Conservation (phyloP, 2,888 invertebrate species). For the Caradrina kadenii region DNA sequence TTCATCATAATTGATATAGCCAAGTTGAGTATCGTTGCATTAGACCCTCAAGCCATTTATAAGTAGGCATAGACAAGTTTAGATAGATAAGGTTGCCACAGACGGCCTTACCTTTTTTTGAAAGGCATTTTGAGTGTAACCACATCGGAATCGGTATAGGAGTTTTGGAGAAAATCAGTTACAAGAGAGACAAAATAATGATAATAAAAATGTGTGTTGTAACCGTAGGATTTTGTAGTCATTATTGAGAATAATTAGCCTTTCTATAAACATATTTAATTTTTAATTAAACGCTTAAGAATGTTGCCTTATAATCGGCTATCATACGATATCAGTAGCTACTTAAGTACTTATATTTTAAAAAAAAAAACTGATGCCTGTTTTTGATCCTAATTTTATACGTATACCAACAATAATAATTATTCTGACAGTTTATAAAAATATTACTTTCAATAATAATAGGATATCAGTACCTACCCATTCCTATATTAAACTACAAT, state of each 20-base stretch:
- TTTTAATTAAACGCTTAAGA: slow-evolving; percentile 32
- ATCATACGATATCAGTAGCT: slow-evolving; percentile 30
- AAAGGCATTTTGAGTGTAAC: slow-evolving; percentile 50
- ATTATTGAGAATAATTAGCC: slow-evolving; percentile 23
- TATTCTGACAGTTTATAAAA: slow-evolving; percentile 8
- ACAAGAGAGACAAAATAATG: slow-evolving; percentile 27
- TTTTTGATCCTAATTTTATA: slow-evolving; percentile 24
- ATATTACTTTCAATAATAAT: slow-evolving; percentile 4
- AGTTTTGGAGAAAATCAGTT: slow-evolving; percentile 30
- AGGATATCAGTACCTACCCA: slow-evolving; percentile 1
- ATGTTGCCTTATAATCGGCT: slow-evolving; percentile 51
- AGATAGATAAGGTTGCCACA: slow-evolving; percentile 63
- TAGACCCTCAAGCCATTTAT: slow-evolving; percentile 15
- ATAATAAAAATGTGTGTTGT: slow-evolving; percentile 45
- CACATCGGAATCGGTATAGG: slow-evolving; percentile 25
- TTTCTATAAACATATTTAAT: slow-evolving; percentile 11
- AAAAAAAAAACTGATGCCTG: slow-evolving; percentile 31
- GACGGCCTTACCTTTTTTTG: slow-evolving; percentile 61
- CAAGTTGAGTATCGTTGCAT: slow-evolving; percentile 33
- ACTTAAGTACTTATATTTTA: slow-evolving; percentile 8
- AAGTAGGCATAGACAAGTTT: slow-evolving; percentile 42
- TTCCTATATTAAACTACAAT: slow-evolving; percentile 15
- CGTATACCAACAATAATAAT: neutral
- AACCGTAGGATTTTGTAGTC: slow-evolving; percentile 44
- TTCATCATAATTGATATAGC: neutral